Base-by-base conservation (phyloP, 1,140 invertebrate species). In the Agrypnia vestita region DNA sequence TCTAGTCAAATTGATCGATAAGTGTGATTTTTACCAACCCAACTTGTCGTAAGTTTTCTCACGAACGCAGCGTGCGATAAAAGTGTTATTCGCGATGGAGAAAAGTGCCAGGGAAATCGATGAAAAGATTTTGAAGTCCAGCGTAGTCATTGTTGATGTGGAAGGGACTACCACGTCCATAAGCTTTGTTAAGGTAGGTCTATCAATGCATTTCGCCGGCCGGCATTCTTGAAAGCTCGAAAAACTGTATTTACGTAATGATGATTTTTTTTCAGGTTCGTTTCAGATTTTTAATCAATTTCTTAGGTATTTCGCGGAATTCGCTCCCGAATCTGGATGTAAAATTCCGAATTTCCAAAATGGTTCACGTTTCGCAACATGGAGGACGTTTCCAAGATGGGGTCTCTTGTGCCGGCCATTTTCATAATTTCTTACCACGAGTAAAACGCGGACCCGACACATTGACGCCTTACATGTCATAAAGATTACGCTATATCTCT, bases 101-200 rank as follows among this genome's bases (percentile, higher is more conserved):
- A 47, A 61, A 76, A 61, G 73, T 76, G 53, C 53, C 3, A 44
- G 44, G 43, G 64, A 79, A 25, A 21, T 69, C 62, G 77, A 74
- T 56, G 77, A 79, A 74, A 73, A 74, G 46, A 74, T 64, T 35
- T 15, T 74, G n/a, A 79, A 79, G 56, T 79, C 77, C 17, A 73
- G 64, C 51, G 77, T 79, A 43, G 56, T 79, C 25, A 61, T 79
- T 44, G 69, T 83, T 35, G 82, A 83, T 72, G 35, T 83, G 59
- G 82, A 83, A 53, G 82, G 82, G 51, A 83, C 82, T 19, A 76
- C 76, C 51, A 76, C 76, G 7, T 83, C 82, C 21, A 80, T 83
- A 25, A 49, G 69, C 79, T 83, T 83, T 72, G 82, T 83, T 73
- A 80, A 83, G 82, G 82, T 83, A 80, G 56, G 73, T 76, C 71